phyloP scores from a whole-genome alignment of 2,797 vertebrate genomes.

The Coregonus sp. region DNA sequence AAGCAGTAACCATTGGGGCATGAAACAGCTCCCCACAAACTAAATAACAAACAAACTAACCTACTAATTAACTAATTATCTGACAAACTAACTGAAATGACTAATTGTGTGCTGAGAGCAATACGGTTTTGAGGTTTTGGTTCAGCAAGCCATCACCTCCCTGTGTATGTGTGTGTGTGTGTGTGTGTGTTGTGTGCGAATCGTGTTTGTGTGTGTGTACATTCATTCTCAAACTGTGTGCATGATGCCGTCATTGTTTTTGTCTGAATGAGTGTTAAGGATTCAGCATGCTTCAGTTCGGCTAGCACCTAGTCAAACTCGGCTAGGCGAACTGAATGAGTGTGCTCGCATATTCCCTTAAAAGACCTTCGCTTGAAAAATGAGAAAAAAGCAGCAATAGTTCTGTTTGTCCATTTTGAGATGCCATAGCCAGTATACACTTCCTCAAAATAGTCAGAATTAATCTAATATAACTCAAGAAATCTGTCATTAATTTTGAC shows the following conservation, averaged over 20 bases:
- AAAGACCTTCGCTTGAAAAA: no score
- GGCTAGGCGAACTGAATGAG: no score
- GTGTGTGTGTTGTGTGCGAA: neutral
- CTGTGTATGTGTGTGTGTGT: no score
- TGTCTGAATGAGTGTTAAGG: neutral
- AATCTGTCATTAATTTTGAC: no score
- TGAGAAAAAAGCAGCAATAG: no score
- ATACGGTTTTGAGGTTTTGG: constrained; percentile 7
- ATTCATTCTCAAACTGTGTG: neutral
- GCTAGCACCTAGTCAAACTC: no score
- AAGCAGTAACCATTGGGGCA: constrained; percentile 55
- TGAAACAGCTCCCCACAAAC: constrained; percentile 57
- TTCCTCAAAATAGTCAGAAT: no score
- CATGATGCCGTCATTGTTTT: neutral
- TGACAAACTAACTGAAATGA: constrained; percentile 35
- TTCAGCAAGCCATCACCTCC: neutral
- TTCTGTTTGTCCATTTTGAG: no score
- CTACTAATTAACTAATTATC: constrained; percentile 61
- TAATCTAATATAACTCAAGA: no score
- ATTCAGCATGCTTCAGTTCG: no score
- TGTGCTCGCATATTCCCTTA: no score
- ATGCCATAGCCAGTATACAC: no score
- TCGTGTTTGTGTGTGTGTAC: neutral
- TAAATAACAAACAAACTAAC: constrained; percentile 52
- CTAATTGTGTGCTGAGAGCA: constrained; percentile 40